Evolutionary conservation across 1,140 invertebrate genomes (phyloP).

Genomic region (Eufriesea mexicana): DNA sequence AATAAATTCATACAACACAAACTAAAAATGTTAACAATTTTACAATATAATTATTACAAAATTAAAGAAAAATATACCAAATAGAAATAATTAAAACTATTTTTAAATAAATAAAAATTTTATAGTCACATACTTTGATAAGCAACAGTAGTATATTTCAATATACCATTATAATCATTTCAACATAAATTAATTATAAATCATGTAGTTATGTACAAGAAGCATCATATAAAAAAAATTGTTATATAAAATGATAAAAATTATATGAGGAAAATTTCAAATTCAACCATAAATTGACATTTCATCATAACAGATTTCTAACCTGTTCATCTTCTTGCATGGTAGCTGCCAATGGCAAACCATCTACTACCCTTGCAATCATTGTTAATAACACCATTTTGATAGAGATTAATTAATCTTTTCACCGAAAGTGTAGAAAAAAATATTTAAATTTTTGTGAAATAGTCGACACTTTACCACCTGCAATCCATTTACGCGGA

Average conservation of each 20-base stretch:
- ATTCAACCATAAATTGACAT: conserved; percentile 54
- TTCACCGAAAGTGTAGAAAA: conserved; percentile 23
- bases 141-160: neutral
- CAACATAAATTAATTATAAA: neutral
- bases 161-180: neutral
- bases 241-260: too few relatives aligned
- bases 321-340: conserved; percentile 99
- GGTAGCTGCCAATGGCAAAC: conserved; percentile 96
- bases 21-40: neutral
- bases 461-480: conserved; percentile 35
- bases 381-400: conserved; percentile 98
- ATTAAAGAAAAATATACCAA: too few relatives aligned
- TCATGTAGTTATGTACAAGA: neutral
- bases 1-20: neutral
- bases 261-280: neutral
- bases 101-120: neutral
- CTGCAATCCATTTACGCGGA: conserved; percentile 52
- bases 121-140: neutral
- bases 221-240: neutral
- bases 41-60: neutral
- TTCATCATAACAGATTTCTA: conserved; percentile 72
- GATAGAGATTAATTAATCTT: conserved; percentile 34
- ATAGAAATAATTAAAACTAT: neutral
- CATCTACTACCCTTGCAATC: conserved; percentile 97
- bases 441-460: neutral